Percentiles rank a stretch among this genome's conserved stretches.
Conservation (phyloP, 2,888 invertebrate species). For the Galerucella calmariensis region DNA sequence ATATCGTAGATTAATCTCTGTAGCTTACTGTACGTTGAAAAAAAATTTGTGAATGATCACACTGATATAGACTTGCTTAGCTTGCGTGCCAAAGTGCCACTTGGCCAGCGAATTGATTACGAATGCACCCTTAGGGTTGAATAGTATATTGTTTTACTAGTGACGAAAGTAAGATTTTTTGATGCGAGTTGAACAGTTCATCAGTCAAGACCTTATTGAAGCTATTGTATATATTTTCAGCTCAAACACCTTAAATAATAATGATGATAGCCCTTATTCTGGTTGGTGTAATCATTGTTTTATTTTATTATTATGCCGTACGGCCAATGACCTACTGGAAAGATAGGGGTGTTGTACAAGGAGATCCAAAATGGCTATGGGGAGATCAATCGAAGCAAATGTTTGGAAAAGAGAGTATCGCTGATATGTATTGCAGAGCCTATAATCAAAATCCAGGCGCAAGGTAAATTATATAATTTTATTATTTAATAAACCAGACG, state of each 20-base stretch:
- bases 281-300: slow-evolving; percentile 12
- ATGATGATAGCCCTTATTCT: slow-evolving; percentile 34
- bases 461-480: neutral
- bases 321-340: slow-evolving; percentile 46
- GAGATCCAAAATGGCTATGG: slow-evolving; percentile 42
- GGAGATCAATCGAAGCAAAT: slow-evolving; percentile 45
- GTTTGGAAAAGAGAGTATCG: slow-evolving; percentile 36
- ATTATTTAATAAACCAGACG: neutral
- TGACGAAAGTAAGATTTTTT: too few relatives aligned
- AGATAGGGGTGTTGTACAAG: slow-evolving; percentile 45
- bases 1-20: too few relatives aligned
- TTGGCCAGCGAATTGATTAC: too few relatives aligned
- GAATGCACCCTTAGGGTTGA: too few relatives aligned
- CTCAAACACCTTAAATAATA: neutral
- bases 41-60: too few relatives aligned
- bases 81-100: too few relatives aligned
- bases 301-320: slow-evolving; percentile 37
- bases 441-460: neutral
- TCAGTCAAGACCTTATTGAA: too few relatives aligned
- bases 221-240: neutral
- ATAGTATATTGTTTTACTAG: too few relatives aligned
- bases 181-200: too few relatives aligned
- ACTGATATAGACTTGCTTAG: too few relatives aligned
- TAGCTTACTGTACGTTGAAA: too few relatives aligned
- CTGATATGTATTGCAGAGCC: slow-evolving; percentile 1